Conservation (phyloP, 1,140 invertebrate genomes). For the Hydropsyche tenuis region DNA sequence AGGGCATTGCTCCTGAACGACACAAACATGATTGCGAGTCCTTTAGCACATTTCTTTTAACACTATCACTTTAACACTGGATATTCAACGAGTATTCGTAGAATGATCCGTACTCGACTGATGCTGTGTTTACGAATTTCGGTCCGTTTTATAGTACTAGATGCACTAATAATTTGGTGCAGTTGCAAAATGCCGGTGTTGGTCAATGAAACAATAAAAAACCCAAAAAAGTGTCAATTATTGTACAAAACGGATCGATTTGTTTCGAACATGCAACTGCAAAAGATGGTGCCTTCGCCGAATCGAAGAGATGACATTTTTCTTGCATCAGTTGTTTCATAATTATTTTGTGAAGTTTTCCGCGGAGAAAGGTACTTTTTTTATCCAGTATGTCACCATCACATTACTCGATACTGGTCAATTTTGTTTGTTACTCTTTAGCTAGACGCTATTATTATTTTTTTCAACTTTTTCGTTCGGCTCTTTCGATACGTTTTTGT, state of each 20-base stretch:
- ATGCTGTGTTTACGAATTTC: background rate
- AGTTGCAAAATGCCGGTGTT: no score
- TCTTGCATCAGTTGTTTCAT: slow-evolving; percentile 9
- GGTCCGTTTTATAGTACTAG: slow-evolving; percentile 12
- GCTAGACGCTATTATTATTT: no score
- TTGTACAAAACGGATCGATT: slow-evolving; percentile 12
- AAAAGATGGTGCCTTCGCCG: slow-evolving; percentile 10
- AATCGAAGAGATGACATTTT: slow-evolving; percentile 1
- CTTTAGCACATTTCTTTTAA: background rate
- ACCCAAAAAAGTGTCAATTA: no score
- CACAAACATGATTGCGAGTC: background rate
- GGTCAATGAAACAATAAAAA: no score
- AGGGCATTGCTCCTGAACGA: background rate
- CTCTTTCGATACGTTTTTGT: no score
- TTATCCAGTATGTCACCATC: background rate
- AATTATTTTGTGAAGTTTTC: background rate
- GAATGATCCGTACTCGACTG: background rate
- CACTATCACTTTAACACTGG: background rate
- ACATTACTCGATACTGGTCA: background rate
- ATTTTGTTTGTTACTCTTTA: no score
- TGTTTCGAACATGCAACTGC: background rate
- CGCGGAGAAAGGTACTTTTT: slow-evolving; percentile 16
- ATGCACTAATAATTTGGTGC: background rate
- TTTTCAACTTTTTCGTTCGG: no score
- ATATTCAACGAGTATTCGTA: background rate